A percentile compares a stretch with the other conserved stretches of the same genome.
phyloP scores from a whole-genome alignment of 2,113 vertebrate species.

The Stegastes partitus region DNA sequence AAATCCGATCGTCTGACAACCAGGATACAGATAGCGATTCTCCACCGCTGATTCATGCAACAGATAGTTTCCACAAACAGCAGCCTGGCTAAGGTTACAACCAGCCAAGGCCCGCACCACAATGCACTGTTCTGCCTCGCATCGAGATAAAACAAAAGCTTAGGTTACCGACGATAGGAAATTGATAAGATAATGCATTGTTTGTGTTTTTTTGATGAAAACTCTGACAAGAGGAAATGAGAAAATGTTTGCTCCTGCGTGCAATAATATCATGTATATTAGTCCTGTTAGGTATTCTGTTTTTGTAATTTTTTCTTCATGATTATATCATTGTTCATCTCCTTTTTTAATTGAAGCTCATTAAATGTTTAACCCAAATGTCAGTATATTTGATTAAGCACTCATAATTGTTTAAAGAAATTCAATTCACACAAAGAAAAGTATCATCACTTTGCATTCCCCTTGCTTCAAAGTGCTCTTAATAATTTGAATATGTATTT shows the following conservation, averaged over 20 bases:
- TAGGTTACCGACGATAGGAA: constrained; percentile 71
- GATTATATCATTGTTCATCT: constrained; percentile 63
- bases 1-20: constrained; percentile 81
- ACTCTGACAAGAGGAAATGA: constrained; percentile 78
- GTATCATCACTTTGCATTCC: constrained; percentile 63
- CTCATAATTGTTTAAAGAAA: constrained; percentile 69
- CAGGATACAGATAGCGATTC: constrained; percentile 82
- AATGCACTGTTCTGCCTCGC: constrained; percentile 40
- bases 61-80: constrained; percentile 82
- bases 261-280: constrained; percentile 54
- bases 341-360: constrained; percentile 74
- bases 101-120: constrained; percentile 24
- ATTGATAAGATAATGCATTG: constrained; percentile 70
- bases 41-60: constrained; percentile 72
- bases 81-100: constrained; percentile 70
- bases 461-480: constrained; percentile 57
- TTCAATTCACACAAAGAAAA: constrained; percentile 55
- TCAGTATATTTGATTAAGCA: constrained; percentile 65
- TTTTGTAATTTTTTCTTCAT: constrained; percentile 53
- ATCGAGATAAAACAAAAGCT: constrained; percentile 80
- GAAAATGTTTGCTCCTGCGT: constrained; percentile 69
- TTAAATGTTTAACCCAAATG: constrained; percentile 76
- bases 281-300: constrained; percentile 49
- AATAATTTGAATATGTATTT: constrained; percentile 76
- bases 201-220: constrained; percentile 67